phyloP scores from a whole-genome alignment of 2,113 vertebrate species.

The Vombatus ursinus region DNA sequence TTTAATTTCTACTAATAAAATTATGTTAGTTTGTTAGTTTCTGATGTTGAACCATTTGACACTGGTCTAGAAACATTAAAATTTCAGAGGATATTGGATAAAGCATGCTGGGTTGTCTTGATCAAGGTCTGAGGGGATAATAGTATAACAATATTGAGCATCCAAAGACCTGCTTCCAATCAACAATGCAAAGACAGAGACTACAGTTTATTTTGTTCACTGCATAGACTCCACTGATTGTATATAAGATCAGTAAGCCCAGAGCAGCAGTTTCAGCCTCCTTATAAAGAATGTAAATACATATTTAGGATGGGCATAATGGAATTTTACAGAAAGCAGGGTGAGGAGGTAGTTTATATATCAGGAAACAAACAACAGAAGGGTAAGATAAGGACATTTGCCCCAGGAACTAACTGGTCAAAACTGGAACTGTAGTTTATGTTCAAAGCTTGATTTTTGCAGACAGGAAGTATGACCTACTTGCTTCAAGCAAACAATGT shows the following conservation, averaged over 20 bases:
- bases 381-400: background rate
- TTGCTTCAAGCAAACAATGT: background rate
- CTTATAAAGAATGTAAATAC: background rate
- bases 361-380: background rate
- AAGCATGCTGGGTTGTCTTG: background rate
- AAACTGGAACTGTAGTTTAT: background rate
- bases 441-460: background rate
- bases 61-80: background rate
- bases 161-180: background rate
- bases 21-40: background rate
- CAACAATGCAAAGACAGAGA: background rate
- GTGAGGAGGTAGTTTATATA: background rate
- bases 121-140: background rate
- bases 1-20: background rate
- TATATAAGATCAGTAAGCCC: background rate
- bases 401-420: background rate
- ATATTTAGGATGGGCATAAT: background rate
- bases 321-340: background rate
- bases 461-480: background rate
- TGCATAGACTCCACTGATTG: background rate
- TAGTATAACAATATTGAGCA: background rate
- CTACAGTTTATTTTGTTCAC: background rate
- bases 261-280: background rate
- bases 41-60: background rate
- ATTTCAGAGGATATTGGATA: background rate